Conservation (phyloP, 2,888 invertebrate species). For the Catocala sponsa region DNA sequence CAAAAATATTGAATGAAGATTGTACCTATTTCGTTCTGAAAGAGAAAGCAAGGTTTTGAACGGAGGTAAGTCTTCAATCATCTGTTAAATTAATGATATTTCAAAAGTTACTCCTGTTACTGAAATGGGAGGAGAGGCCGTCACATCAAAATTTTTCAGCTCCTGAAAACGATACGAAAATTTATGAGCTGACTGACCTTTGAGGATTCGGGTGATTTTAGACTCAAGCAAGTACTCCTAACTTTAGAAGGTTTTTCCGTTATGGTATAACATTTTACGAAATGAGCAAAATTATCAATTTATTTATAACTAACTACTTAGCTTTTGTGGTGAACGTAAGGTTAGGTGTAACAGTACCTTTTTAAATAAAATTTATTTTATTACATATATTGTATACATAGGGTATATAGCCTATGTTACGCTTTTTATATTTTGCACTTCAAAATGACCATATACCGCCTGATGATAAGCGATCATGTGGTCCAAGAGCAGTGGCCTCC, state of each 20-base stretch:
- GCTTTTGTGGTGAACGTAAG: no score
- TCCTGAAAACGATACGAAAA: slow-evolving; percentile 14
- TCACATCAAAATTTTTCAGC: slow-evolving; percentile 32
- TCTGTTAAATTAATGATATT: slow-evolving; percentile 34
- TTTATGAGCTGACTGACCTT: slow-evolving; percentile 12
- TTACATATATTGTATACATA: no score
- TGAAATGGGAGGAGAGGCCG: slow-evolving; percentile 16
- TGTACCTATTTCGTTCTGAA: slow-evolving; percentile 12
- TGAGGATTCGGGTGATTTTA: neutral
- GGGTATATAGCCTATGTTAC: no score
- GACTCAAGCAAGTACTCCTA: neutral
- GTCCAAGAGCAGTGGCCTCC: no score
- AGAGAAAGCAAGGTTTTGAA: neutral
- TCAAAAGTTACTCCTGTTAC: slow-evolving; percentile 25
- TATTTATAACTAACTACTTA: no score
- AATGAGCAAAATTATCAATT: no score
- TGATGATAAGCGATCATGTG: no score
- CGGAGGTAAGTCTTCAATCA: slow-evolving; percentile 21
- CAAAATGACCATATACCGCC: no score
- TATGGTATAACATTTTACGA: no score
- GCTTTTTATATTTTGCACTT: no score
- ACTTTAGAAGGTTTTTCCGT: neutral
- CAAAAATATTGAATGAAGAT: slow-evolving; percentile 23
- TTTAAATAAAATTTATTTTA: no score
- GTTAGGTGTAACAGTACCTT: no score